These are phyloP conservation scores for Pyxicephalus adspersus DNA, from an alignment of 2,113 vertebrate genomes.

Conservation along the genomic window DNA sequence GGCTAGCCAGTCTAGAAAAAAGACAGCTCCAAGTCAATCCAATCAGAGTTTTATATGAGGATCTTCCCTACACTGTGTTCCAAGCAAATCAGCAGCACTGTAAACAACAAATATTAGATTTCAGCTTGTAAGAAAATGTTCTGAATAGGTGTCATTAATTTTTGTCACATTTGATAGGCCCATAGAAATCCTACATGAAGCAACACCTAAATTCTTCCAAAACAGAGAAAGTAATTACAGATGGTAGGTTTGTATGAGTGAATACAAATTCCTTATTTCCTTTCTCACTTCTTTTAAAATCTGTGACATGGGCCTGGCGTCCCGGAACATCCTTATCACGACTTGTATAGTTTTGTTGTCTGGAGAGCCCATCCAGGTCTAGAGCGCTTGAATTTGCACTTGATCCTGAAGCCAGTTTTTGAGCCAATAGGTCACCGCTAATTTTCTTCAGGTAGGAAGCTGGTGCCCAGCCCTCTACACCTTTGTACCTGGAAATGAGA, in stretches of 20 bases:
- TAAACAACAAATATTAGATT: too few species aligned
- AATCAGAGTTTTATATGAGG: too few species aligned
- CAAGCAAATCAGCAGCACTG: too few species aligned
- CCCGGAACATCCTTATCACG: conserved; percentile 76
- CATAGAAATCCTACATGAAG: background rate
- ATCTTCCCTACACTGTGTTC: too few species aligned
- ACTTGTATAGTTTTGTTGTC: conserved; percentile 70
- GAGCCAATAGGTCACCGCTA: conserved; percentile 77
- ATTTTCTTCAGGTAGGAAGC: conserved; percentile 93
- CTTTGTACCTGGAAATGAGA: conserved; percentile 80
- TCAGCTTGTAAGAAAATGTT: too few species aligned
- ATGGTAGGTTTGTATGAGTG: background rate
- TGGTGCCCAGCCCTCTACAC: conserved; percentile 94
- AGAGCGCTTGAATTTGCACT: conserved; percentile 77
- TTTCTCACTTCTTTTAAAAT: conserved; percentile 79
- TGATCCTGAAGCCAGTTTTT: conserved; percentile 78
- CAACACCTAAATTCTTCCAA: background rate
- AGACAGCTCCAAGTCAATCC: too few species aligned
- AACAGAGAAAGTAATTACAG: background rate
- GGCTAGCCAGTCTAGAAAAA: too few species aligned
- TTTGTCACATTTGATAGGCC: too few species aligned
- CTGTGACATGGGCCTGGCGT: conserved; percentile 69
- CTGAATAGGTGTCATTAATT: too few species aligned
- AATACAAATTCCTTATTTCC: too few species aligned
- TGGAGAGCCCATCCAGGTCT: conserved; percentile 84